phyloP scores from a whole-genome alignment of 2,888 invertebrate genomes.

The Lapara coniferarum region DNA sequence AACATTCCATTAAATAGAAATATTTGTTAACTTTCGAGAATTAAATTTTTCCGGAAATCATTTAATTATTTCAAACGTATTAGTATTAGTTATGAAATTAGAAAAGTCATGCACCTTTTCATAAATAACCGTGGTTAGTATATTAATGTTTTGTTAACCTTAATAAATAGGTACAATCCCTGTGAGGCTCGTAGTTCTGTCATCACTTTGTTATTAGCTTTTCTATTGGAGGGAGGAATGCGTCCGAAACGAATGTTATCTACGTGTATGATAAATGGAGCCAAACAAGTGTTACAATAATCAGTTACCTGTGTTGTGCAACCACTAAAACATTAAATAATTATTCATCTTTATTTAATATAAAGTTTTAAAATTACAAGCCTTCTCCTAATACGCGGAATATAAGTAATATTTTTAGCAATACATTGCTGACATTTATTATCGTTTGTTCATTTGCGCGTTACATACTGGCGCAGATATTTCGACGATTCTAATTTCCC shows the following conservation, averaged over 20 bases:
- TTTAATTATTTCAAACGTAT: constrained; percentile 4
- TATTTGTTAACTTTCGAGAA: constrained; percentile 38
- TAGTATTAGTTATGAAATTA: constrained; percentile 7
- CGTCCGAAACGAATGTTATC: constrained; percentile 36
- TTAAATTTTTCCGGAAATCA: constrained; percentile 32
- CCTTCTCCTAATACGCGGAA: not conserved
- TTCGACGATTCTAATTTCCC: constrained; percentile 47
- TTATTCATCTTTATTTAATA: constrained; percentile 16
- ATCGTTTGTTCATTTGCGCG: constrained; percentile 35
- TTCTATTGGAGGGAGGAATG: constrained; percentile 13
- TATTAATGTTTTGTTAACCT: not conserved
- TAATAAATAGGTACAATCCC: constrained; percentile 8
- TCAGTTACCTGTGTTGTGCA: constrained; percentile 8
- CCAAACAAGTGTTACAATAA: constrained; percentile 17
- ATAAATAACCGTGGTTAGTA: not conserved
- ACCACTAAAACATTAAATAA: not conserved
- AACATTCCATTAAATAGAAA: constrained; percentile 47
- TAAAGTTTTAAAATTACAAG: not conserved
- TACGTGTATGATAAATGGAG: constrained; percentile 28
- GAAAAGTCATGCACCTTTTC: not conserved
- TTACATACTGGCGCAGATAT: constrained; percentile 34
- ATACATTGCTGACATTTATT: constrained; percentile 8
- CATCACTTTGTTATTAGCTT: constrained; percentile 1
- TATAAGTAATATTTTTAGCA: not conserved
- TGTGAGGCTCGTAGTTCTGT: not conserved